These are phyloP conservation scores for Platichthys flesus DNA, from an alignment of 2,113 vertebrate genomes.

Conservation along the genomic window DNA sequence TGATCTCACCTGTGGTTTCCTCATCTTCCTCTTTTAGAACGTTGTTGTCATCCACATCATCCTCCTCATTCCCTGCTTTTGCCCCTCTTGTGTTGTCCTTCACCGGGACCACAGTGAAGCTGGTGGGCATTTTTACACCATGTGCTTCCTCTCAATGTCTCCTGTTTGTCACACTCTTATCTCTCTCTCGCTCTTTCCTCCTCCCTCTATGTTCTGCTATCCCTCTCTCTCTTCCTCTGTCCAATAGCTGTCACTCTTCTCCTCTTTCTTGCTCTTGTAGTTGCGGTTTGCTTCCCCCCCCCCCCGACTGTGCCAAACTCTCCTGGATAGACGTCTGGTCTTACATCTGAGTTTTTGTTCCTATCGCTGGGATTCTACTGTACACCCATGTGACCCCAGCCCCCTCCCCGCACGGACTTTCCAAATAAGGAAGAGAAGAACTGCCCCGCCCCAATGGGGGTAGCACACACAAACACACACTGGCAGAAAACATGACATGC, in stretches of 20 bases:
- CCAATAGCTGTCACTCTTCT: constrained; percentile 40
- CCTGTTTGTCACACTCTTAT: constrained; percentile 58
- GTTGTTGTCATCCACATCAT: constrained; percentile 71
- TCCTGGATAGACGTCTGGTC: constrained; percentile 43
- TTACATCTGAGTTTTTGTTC: constrained; percentile 70
- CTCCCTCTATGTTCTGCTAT: constrained; percentile 16
- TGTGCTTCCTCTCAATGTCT: constrained; percentile 61
- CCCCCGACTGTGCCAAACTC: constrained; percentile 13
- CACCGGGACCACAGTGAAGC: constrained; percentile 85
- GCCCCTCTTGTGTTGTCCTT: constrained; percentile 65
- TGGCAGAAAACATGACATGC: constrained; percentile 55
- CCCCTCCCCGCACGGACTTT: constrained; percentile 19
- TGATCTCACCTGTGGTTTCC: constrained; percentile 63
- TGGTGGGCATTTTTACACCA: constrained; percentile 85
- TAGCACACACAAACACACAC: constrained; percentile 49
- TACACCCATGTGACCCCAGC: constrained; percentile 75
- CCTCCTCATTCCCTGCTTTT: constrained; percentile 43
- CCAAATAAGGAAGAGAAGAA: constrained; percentile 78
- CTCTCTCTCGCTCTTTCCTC: constrained; percentile 23
- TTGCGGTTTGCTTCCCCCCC: constrained; percentile 21
- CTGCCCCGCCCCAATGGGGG: constrained; percentile 76
- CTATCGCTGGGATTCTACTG: constrained; percentile 71
- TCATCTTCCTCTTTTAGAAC: constrained; percentile 66
- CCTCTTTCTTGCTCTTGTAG: constrained; percentile 10
- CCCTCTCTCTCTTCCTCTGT: constrained; percentile 19